Base-by-base conservation (phyloP, 64 coral and sea anemone genomes). In the Montipora foliosa region DNA sequence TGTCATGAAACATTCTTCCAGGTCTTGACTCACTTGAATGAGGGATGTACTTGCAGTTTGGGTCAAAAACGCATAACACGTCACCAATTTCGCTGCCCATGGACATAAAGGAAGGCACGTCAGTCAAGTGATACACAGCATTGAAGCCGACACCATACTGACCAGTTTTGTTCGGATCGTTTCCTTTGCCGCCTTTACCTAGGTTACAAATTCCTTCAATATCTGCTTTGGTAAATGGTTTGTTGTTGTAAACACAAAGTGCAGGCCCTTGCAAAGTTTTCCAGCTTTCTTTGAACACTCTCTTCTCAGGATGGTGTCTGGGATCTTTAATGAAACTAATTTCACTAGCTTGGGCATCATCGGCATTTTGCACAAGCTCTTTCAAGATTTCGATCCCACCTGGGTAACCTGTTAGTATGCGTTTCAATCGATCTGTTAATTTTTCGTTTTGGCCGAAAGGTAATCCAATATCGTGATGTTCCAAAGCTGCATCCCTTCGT, bases 291-390 rank as follows among this genome's bases (percentile, higher is more conserved):
- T 88, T 91, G 80, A 96, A 94, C 4, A 96, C 83, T n/a, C 81
- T 68, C 47, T 96, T 76, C 3, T 75, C 19, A 24, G 13, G 81
- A 47, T 96, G 95, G 0, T 91, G 52, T 16, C 95, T 92, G 4
- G 88, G 88, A 60, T 96, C 95, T 62, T 87, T 90, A 47, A 96
- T 96, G 62, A 96, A 96, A 21, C 20, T 90, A 13, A 98, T 93
- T 71, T 95, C 89, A 21, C 62, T 95, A 29, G 96, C 96, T 82
- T 95, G 88, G 17, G 93, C 93, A 84, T 98, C 96, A 60, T 98
- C 96, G 12, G 93, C 96, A 76, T 98, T 98, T 84, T 98, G 96
- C 47, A 95, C 69, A 76, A 98, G 94, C 67, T 98, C 96, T 91
- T 98, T 98, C 58, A 98, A 71, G 8, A 98, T 95, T 87, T 90